Base-by-base conservation (phyloP, 2,888 invertebrate species). In the Acrobasis consociella region DNA sequence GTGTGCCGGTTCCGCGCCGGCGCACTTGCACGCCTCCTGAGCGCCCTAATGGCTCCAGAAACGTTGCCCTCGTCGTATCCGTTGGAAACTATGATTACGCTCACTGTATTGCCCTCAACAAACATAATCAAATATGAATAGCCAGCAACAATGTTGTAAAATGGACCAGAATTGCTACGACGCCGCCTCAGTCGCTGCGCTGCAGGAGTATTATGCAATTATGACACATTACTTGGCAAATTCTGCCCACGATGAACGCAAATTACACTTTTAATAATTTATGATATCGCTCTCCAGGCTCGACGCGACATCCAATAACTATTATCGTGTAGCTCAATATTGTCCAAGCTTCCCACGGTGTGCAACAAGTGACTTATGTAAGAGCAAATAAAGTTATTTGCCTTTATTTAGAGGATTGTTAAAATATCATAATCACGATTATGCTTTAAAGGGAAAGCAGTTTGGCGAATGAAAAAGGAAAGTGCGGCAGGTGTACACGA, bases 391-490 rank as follows among this genome's bases (percentile, higher is more conserved):
- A 49, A 64, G 49, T 13, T 52, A 58, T 62, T 61, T 58, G 65
- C 53, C 58, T 56, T 58, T 63, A 65, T 62, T 17, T 17, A 62
- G 17, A 64, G 51, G 58, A 60, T 55, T 63, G 50, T 49, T 50
- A 50, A 58, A 53, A 51, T 60, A 60, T 62, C 64, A 66, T 65
- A 63, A 55, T 53, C 60, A 58, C 53, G 46, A 67, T 58, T 58
- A 58, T n/a, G 13, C 17, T 60, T 51, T 13, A 52, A 70, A 72
- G 73, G 81, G 80, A 82, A 84, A 86, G 85, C 83, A n/a, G n/a
- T 79, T 74, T 72, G 75, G 76, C 73, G 77, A 77, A 81, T 83
- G 87, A 83, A 90, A 91, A 91, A 84, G 85, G 89, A 90, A 89
- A 89, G 87, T 86, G 73, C 80, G 72, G 81, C 91, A 91, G 91